Conservation (phyloP, 2,888 invertebrate species). For the Brassicogethes aeneus region DNA sequence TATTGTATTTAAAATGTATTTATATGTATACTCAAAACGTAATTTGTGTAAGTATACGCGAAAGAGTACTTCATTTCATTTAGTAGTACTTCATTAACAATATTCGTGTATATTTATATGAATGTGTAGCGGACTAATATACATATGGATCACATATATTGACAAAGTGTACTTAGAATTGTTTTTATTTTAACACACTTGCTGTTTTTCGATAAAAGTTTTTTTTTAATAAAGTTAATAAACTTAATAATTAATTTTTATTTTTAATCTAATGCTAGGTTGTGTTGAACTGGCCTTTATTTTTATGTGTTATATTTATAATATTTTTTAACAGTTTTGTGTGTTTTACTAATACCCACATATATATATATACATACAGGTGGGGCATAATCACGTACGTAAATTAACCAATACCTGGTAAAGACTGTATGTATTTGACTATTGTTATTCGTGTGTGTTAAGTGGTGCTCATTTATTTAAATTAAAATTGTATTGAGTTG, state of each 20-base stretch:
- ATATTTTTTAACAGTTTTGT: slow-evolving; percentile 27
- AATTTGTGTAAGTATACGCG: too few species aligned
- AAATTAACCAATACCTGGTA: slow-evolving; percentile 43
- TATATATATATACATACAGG: slow-evolving; percentile 44
- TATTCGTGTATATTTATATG: neutral
- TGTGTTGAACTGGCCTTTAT: slow-evolving; percentile 35
- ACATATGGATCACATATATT: slow-evolving; percentile 19
- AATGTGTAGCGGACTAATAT: slow-evolving; percentile 4
- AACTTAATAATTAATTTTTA: slow-evolving; percentile 32
- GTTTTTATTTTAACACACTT: slow-evolving; percentile 37
- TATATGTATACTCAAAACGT: slow-evolving; percentile 12
- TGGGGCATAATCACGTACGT: slow-evolving; percentile 45
- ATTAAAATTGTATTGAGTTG: slow-evolving; percentile 42
- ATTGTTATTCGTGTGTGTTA: slow-evolving; percentile 43
- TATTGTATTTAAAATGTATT: slow-evolving; percentile 24
- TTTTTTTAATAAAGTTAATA: slow-evolving; percentile 34
- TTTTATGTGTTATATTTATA: slow-evolving; percentile 32
- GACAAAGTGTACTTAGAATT: slow-evolving; percentile 36
- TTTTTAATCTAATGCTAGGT: slow-evolving; percentile 35
- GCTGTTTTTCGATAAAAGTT: slow-evolving; percentile 30
- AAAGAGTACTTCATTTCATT: too few species aligned
- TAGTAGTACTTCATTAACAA: too few species aligned
- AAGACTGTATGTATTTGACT: slow-evolving; percentile 43
- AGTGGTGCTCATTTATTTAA: slow-evolving; percentile 43
- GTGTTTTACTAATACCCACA: slow-evolving; percentile 44